Percentiles rank a stretch among this genome's conserved stretches.
Evolutionary conservation across 1,140 invertebrate species (phyloP).

Genomic region (Drosophila albomicans): DNA sequence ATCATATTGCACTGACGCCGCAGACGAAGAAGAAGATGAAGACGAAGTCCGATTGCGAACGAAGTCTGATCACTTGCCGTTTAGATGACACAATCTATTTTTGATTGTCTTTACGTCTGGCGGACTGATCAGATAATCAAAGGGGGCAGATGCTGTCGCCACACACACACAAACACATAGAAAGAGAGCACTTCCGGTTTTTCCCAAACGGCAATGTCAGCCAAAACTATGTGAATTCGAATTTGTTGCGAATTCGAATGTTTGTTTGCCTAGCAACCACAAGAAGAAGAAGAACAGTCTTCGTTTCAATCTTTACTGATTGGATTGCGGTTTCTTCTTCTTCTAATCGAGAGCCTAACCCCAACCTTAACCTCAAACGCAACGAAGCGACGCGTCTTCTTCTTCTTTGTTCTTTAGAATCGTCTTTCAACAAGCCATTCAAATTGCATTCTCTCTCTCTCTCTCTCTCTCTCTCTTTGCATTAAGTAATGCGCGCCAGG

Average conservation of each 20-base stretch:
- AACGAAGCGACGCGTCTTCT: slow-evolving; percentile 11
- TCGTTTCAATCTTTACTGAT: slow-evolving; percentile 12
- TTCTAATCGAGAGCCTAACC: not conserved
- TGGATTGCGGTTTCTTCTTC: slow-evolving; percentile 33
- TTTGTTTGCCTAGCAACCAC: slow-evolving; percentile 25
- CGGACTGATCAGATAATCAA: slow-evolving; percentile 9
- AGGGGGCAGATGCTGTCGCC: slow-evolving; percentile 17
- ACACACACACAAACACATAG: slow-evolving; percentile 2
- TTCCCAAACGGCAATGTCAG: slow-evolving; percentile 50
- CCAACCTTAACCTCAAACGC: slow-evolving; percentile 33
- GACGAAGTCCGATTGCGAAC: not conserved
- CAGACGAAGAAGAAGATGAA: not conserved
- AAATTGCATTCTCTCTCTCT: slow-evolving; percentile 16
- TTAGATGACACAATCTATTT: slow-evolving; percentile 75
- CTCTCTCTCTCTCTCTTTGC: not conserved
- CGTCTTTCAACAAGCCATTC: not conserved
- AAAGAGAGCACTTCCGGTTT: slow-evolving; percentile 66
- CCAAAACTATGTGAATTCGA: slow-evolving; percentile 22
- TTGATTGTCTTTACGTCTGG: slow-evolving; percentile 35
- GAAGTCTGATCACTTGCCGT: slow-evolving; percentile 46
- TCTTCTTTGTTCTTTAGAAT: not conserved
- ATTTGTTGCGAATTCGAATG: slow-evolving; percentile 11
- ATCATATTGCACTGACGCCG: not conserved
- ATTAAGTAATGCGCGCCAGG: slow-evolving; percentile 21
- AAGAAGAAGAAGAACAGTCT: not conserved